Evolutionary conservation across 2,797 vertebrate species (phyloP).

Genomic region (Ceyx erithaca): DNA sequence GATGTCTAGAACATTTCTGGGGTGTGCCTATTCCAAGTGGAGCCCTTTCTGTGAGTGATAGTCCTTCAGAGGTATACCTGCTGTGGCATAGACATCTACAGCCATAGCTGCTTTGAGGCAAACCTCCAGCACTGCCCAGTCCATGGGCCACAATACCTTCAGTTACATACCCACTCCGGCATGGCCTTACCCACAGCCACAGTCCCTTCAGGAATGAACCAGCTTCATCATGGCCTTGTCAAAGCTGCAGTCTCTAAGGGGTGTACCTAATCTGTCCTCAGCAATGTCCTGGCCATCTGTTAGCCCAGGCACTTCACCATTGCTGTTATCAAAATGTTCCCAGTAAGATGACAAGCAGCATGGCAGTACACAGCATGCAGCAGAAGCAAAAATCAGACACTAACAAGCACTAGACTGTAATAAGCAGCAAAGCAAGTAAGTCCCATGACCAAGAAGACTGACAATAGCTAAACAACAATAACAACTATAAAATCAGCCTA

Average conservation of each 20-base stretch:
- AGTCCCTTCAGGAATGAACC: neutral
- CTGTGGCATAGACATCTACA: neutral
- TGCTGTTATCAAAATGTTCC: neutral
- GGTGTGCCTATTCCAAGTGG: neutral
- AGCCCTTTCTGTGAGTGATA: neutral
- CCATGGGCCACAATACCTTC: neutral
- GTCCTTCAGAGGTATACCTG: neutral
- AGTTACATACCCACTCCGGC: neutral
- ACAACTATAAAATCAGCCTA: neutral
- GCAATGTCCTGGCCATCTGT: neutral
- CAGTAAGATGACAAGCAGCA: neutral
- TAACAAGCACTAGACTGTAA: neutral
- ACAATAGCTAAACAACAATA: neutral
- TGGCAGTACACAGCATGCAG: neutral
- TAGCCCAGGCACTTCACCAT: neutral
- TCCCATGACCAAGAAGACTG: neutral
- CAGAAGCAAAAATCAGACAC: neutral
- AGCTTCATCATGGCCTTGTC: neutral
- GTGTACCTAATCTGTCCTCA: neutral
- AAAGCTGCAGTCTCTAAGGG: neutral
- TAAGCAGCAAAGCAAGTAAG: neutral
- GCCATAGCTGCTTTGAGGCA: neutral
- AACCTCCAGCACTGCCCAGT: neutral
- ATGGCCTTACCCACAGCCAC: neutral
- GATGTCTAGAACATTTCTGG: neutral